These are phyloP conservation scores for Aphelenchoides fujianensis DNA, from an alignment of 1,140 invertebrate genomes.

Conservation along the genomic window DNA sequence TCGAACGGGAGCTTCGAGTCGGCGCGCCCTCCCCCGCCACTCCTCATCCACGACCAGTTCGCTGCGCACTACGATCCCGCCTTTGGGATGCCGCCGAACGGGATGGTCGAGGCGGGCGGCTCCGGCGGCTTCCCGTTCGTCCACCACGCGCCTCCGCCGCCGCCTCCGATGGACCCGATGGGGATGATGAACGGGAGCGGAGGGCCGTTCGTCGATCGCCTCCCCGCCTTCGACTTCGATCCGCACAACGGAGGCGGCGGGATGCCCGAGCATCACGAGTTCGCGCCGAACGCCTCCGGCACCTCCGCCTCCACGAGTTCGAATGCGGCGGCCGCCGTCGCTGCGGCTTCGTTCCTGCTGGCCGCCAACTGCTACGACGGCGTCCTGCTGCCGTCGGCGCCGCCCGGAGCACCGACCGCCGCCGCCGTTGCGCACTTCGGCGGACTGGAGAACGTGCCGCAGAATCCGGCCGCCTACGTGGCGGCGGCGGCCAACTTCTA, in stretches of 20 bases:
- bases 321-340: conserved; percentile 12
- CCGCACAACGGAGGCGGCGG: no score
- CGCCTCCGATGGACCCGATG: no score
- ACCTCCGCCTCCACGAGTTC: neutral
- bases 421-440: neutral
- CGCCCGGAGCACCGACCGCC: neutral
- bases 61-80: no score
- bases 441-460: conserved; percentile 17
- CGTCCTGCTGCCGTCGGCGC: neutral
- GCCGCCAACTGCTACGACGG: conserved; percentile 21
- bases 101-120: no score
- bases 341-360: conserved; percentile 18
- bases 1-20: no score
- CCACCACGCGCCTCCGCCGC: no score
- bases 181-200: no score
- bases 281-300: neutral
- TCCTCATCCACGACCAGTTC: no score
- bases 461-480: neutral
- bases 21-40: no score
- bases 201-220: neutral
- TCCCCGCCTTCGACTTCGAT: neutral
- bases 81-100: no score
- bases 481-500: neutral
- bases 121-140: no score
- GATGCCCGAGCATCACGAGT: no score